phyloP scores from a whole-genome alignment of 2,888 invertebrate genomes.

The Abrostola triplasia region DNA sequence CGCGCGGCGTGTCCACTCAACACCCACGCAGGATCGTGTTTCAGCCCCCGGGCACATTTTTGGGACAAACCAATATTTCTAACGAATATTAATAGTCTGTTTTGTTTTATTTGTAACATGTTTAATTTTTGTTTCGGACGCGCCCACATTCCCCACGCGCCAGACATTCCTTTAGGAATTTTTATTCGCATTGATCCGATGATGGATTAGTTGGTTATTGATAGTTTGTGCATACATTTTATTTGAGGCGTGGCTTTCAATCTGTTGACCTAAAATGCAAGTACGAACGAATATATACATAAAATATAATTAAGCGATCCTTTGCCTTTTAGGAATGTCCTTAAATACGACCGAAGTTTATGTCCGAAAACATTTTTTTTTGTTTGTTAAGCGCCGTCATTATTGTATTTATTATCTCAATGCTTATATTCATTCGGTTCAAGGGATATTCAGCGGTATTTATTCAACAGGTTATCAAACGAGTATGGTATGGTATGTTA shows the following conservation, averaged over 20 bases:
- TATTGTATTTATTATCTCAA: slow-evolving; percentile 1
- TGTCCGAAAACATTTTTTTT: not conserved
- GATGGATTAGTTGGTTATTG: slow-evolving; percentile 9
- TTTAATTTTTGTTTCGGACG: slow-evolving; percentile 76
- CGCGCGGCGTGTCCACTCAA: slow-evolving; percentile 75
- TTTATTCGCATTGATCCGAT: slow-evolving; percentile 31
- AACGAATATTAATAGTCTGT: slow-evolving; percentile 86
- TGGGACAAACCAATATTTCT: slow-evolving; percentile 88
- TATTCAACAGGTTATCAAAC: too few relatives aligned
- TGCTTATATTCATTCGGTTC: not conserved
- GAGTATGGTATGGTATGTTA: too few relatives aligned
- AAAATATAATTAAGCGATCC: too few relatives aligned
- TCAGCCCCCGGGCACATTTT: slow-evolving; percentile 87
- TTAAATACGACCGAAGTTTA: too few relatives aligned
- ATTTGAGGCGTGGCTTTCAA: not conserved
- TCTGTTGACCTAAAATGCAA: too few relatives aligned
- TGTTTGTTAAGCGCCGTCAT: not conserved
- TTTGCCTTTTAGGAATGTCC: too few relatives aligned
- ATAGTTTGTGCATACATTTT: not conserved
- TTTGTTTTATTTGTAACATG: slow-evolving; percentile 78
- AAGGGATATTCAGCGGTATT: too few relatives aligned
- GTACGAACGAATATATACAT: too few relatives aligned
- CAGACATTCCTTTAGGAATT: slow-evolving; percentile 65
- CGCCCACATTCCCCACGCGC: slow-evolving; percentile 75
- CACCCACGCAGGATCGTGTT: slow-evolving; percentile 82